These are phyloP conservation scores for Diuraphis noxia DNA, from an alignment of 1,140 invertebrate genomes.

Conservation along the genomic window DNA sequence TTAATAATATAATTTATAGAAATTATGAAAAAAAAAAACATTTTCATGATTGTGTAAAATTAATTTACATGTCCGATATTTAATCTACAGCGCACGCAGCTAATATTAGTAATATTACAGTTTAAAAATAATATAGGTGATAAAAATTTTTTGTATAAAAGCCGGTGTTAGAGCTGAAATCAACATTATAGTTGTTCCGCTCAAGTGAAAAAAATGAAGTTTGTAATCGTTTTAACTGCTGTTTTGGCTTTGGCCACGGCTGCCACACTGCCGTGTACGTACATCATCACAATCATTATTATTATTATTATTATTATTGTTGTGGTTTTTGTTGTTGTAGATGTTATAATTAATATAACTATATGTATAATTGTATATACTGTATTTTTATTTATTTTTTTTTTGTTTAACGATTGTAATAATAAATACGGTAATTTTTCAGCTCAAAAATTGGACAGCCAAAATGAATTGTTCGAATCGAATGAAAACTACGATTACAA, in stretches of 20 bases:
- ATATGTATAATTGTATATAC: too few relatives aligned
- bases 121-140: not conserved
- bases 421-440: not conserved
- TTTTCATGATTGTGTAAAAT: not conserved
- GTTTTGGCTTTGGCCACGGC: not conserved
- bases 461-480: not conserved
- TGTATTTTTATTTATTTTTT: not conserved
- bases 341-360: not conserved
- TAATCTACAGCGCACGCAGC: not conserved
- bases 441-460: not conserved
- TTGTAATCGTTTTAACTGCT: not conserved
- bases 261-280: not conserved
- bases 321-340: not conserved
- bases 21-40: not conserved
- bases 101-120: not conserved
- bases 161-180: not conserved
- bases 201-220: not conserved
- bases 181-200: not conserved
- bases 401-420: not conserved
- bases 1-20: not conserved
- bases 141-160: not conserved
- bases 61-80: not conserved
- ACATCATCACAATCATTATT: not conserved
- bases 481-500: not conserved
- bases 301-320: not conserved